Evolutionary conservation across 1,140 invertebrate species (phyloP).

Genomic region (Atta cephalotes): DNA sequence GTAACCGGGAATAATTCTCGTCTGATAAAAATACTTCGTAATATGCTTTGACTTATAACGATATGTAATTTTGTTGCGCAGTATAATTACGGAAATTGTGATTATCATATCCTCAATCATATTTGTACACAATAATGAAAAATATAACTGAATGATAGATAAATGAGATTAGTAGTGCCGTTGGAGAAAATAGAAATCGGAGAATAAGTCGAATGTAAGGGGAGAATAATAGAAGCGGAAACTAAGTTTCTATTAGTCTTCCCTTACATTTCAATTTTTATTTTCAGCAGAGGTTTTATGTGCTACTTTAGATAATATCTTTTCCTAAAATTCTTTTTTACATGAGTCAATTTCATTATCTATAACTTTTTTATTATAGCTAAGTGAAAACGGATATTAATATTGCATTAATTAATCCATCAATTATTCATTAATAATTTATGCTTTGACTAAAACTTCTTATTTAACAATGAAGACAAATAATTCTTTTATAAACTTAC

Average conservation of each 20-base stretch:
- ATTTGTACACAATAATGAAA: not conserved
- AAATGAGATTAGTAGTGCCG: not conserved
- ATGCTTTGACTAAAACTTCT: not conserved
- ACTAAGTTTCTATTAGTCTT: too few relatives aligned
- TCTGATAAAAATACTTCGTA: conserved; percentile 1
- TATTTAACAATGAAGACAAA: not conserved
- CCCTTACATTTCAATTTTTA: too few relatives aligned
- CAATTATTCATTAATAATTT: not conserved
- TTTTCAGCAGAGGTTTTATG: not conserved
- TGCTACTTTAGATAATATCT: conserved; percentile 2
- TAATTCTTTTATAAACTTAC: not conserved
- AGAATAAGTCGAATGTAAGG: too few relatives aligned
- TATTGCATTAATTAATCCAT: not conserved
- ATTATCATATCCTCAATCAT: conserved; percentile 20
- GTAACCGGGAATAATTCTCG: not conserved
- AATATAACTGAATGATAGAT: conserved; percentile 12
- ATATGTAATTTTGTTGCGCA: conserved; percentile 5
- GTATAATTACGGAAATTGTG: not conserved
- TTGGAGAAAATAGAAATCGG: too few relatives aligned
- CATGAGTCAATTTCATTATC: not conserved
- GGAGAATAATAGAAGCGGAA: too few relatives aligned
- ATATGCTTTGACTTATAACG: not conserved
- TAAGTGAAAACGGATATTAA: not conserved
- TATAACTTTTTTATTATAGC: not conserved
- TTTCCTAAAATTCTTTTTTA: not conserved